Base-by-base conservation (phyloP, 2,113 vertebrate species). In the Stegastes partitus region DNA sequence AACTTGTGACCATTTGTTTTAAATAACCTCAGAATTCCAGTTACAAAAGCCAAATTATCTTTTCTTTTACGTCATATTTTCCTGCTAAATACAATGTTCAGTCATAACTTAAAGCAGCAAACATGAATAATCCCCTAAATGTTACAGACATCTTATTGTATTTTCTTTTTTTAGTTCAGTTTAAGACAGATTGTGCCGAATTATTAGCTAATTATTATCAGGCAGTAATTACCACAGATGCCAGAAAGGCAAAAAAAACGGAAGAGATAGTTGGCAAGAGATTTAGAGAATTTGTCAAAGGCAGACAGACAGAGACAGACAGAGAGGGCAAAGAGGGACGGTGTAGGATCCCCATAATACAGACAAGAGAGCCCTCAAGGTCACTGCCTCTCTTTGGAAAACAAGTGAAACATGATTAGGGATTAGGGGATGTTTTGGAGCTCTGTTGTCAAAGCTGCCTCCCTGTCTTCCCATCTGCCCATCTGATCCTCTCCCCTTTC, bases 351-450 rank as follows among this genome's bases (percentile, higher is more conserved):
- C 54, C 50, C 31, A 3, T 69, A 44, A 53, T 37, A 22, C 68
- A 57, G 59, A 75, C 37, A 9, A 63, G 80, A 68, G 72, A 70
- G 63, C 50, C 75, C 73, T 78, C 83, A 91, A 93, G 90, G 92
- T 92, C 87, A 68, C 45, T 28, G 70, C 51, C 67, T 11, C 77
- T 83, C 81, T 83, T 79, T 63, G 71, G 81, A 84, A 81, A 82
- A 91, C 79, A 65, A 83, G 69, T 56, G 81, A 81, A 87, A 89
- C 84, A 85, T 69, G 82, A 91, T 89, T 77, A 83, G 83, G 90
- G 86, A 88, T 91, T 77, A 84, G 28, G 82, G 88, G 86, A 85
- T 81, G 85, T 83, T 89, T 83, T 64, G 57, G 68, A 74, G 68
- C 76, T 78, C 56, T 84, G 74, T 77, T 84, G 82, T 82, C 10